Base-by-base conservation (phyloP, 2,797 vertebrate species). In the Phyllotis vaccarum region DNA sequence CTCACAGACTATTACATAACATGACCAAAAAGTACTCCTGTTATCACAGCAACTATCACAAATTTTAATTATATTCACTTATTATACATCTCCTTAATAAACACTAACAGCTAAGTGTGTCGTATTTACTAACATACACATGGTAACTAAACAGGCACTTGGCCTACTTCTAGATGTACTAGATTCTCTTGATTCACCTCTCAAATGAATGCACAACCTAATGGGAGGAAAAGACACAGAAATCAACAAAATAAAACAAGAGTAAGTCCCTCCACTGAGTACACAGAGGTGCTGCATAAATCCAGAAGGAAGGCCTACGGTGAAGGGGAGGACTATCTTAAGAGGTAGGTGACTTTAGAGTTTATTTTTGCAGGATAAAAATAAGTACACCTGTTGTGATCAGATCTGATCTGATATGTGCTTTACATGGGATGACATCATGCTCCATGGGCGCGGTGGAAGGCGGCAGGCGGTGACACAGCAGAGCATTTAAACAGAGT, bases 21-120 rank as follows among this genome's bases (percentile, higher is more conserved):
- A 91, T 66, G 37, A 94, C 80, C 52, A 93, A 90, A 56, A 43
- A 92, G 68, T 24, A 52, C 16, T 85, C 64, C 24, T 87, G 52
- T 79, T 86, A 94, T 93, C 74, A 90, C 43, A 90, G 82, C 58
- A 91, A 80, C 37, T 78, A 83, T 89, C 31, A 81, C 76, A 29
- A 89, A 40, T 86, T 92, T 92, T 94, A 96, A 81, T 86, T 90
- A 56, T 78, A 90, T 46, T 68, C 70, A 93, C 2, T 89, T 94
- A 94, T 68, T 92, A 95, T 22, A 86, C 9, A 72, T 60, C 34
- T 90, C 52, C 24, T 68, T 93, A 72, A 89, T 86, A 40, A 70
- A 37, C 34, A 86, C 14, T 56, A 95, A 46, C 12, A 95, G 96
- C n/a, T 80, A 93, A 62, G 31, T 72, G 40, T 94, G 34, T 40